Base-by-base conservation (phyloP, 1,140 invertebrate genomes). In the Apis dorsata region DNA sequence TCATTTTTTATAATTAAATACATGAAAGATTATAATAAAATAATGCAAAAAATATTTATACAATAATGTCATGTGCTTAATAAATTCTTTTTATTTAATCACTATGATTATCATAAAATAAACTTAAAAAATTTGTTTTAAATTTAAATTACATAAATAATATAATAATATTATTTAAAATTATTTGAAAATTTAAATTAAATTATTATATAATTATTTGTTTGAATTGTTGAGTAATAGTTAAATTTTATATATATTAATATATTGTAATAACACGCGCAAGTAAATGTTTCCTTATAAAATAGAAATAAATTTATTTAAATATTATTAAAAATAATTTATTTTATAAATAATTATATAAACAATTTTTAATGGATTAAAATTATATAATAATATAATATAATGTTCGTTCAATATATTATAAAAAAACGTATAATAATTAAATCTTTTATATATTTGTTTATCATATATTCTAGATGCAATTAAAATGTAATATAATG, bases 11-110 rank as follows among this genome's bases (percentile, higher is more conserved):
- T 2, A 59, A 44, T 2, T n/a, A 19, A 5, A 13, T 24, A 28
- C 3, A 49, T 0, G 28, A 55, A 17, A 55, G 1, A 1, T 9
- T 12, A 13, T 13, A 49, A 24, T 49, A 44, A 44, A 44, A 13
- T 13, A 24, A n/a, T 15, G 15, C 4, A 1, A 13, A 51, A 44
- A 74, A 62, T n/a, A 76, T 81, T 77, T 77, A 69, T 77, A 17
- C 69, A 69, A 81, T 62, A 60, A 12, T 19, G 5, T 10, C 28
- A 44, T 10, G 7, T 12, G 44, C 1, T 9, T n/a, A n/a, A 21
- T 15, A 3, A 13, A 60, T 28, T 69, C 11, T 62, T 70, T 12
- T 49, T n/a, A 44, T 69, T 68, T 68, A 60, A 76, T 68, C 19
- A 1, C 0, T 12, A 0, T 5, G 7, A 73, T 63, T 24, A 63